Conservation (phyloP, 1,140 invertebrate species). For the Aphelinus certus region DNA sequence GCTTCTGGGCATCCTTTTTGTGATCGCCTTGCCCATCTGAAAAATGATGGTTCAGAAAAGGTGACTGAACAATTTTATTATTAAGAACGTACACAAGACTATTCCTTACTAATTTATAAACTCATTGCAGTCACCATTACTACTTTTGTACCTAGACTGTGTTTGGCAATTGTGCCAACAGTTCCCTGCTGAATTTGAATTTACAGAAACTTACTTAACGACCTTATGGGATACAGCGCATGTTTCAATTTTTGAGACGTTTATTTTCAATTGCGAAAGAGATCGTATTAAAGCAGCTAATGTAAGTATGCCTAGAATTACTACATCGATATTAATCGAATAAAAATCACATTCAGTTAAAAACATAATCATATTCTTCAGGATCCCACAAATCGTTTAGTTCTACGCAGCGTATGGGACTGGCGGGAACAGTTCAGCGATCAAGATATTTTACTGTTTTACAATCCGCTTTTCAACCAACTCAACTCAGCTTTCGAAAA, state of each 20-base stretch:
- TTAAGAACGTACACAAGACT: not conserved
- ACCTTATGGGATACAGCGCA: constrained; percentile 89
- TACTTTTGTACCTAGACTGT: constrained; percentile 92
- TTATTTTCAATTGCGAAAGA: constrained; percentile 87
- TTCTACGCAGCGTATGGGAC: constrained; percentile 82
- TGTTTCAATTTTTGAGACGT: constrained; percentile 90
- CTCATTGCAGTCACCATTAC: constrained; percentile 77
- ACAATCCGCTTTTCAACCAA: constrained; percentile 75
- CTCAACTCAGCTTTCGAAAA: constrained; percentile 38
- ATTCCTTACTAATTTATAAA: constrained; percentile 12
- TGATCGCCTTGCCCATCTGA: constrained; percentile 74
- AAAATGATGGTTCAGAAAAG: constrained; percentile 66
- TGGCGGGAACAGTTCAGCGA: constrained; percentile 85
- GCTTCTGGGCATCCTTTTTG: constrained; percentile 90
- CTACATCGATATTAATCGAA: not conserved
- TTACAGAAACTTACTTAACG: constrained; percentile 91
- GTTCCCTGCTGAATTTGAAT: constrained; percentile 89
- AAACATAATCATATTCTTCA: constrained; percentile 42
- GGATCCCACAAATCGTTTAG: constrained; percentile 68
- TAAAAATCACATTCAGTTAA: constrained; percentile 11
- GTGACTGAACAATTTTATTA: constrained; percentile 51
- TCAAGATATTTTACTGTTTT: constrained; percentile 79
- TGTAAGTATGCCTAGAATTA: constrained; percentile 51
- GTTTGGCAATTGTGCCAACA: constrained; percentile 91
- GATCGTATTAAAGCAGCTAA: constrained; percentile 71